Base-by-base conservation (phyloP, 1,140 invertebrate species). In the Drosophila sp. region DNA sequence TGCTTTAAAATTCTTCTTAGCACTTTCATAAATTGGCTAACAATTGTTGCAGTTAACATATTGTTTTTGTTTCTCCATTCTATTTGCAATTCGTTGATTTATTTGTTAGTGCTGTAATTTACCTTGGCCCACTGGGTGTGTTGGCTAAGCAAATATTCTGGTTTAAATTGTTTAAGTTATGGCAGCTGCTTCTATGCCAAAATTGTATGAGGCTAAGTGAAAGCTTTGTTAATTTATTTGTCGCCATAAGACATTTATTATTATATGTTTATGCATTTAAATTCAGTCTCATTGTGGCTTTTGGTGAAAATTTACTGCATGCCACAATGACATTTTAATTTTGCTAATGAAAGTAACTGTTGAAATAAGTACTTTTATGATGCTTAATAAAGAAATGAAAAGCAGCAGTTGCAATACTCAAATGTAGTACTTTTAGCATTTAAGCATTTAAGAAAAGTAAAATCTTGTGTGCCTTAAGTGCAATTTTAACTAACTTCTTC, bases 21-120 rank as follows among this genome's bases (percentile, higher is more conserved):
- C 83, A 89, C 83, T 76, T 79, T 81, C 53, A 69, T 71, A 76
- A 78, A 74, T 65, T 69, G 58, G 64, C 18, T 29, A 56, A 54
- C 56, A 63, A 43, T 63, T 16, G 18, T 67, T 78, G 51, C 41
- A 13, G 11, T 4, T 11, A n/a, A n/a, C n/a, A n/a, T n/a, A 25
- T 45, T 76, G 53, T 45, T 74, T 64, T 36, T 58, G 50, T 58
- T 38, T 57, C 75, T 83, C 57, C 71, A 78, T 81, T 82, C 70
- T 82, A 82, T 81, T 77, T 81, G 66, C 41, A 69, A 73, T 77
- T 73, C 82, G 78, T 82, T 78, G 63, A 82, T 66, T 78, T 74
- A 66, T 56, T 11, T 65, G 54, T 21, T 34, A 14, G 36, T 36
- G 11, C 8, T 41, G 61, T 34, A 40, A 58, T 63, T 70, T 50